Conservation (phyloP, 2,888 invertebrate species). For the Tetropium fuscum region DNA sequence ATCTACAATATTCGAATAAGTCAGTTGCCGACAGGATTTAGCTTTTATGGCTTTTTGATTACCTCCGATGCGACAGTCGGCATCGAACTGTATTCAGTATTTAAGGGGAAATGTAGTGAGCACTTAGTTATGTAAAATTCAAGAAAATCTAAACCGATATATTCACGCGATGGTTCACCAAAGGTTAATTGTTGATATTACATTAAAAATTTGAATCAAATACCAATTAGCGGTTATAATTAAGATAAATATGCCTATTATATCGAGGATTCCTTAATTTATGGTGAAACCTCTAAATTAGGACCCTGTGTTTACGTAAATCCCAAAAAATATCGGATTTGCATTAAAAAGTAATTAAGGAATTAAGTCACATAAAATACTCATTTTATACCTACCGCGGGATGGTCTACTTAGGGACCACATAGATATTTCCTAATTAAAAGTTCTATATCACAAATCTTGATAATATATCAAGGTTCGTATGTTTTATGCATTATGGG, state of each 20-base stretch:
- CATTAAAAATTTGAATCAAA: constrained; percentile 27
- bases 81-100: neutral
- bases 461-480: neutral
- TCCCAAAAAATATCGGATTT: constrained; percentile 2
- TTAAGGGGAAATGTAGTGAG: neutral
- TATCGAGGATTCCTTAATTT: constrained; percentile 7
- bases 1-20: constrained; percentile 14
- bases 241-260: constrained; percentile 31
- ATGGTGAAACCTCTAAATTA: constrained; percentile 18
- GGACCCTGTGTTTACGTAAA: constrained; percentile 6
- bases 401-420: constrained; percentile 7
- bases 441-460: constrained; percentile 8
- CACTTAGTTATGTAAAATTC: constrained; percentile 8
- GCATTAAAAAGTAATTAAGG: constrained; percentile 19
- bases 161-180: constrained; percentile 22
- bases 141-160: constrained; percentile 5
- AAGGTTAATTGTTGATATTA: constrained; percentile 23
- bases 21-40: neutral
- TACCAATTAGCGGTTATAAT: constrained; percentile 26
- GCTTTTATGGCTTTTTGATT: neutral
- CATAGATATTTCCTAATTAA: neutral
- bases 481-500: no score
- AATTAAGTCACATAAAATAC: constrained; percentile 18
- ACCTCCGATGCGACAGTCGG: neutral
- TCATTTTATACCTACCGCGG: constrained; percentile 8